Conservation (phyloP, 2,888 invertebrate genomes). For the Biston betularia region DNA sequence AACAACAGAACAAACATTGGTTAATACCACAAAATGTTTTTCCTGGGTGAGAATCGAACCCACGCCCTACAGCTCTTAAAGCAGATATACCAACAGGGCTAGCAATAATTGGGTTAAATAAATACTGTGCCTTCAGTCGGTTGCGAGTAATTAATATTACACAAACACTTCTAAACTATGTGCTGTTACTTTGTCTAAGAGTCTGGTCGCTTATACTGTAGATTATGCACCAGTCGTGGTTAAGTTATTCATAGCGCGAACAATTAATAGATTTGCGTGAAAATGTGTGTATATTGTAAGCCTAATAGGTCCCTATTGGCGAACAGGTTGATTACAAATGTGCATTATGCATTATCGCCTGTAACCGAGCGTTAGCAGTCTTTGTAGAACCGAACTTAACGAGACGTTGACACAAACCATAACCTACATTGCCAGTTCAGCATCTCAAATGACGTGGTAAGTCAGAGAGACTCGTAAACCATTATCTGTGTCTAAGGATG, state of each 20-base stretch:
- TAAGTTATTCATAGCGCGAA: slow-evolving; percentile 45
- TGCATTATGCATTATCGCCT: slow-evolving; percentile 12
- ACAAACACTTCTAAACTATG: background rate
- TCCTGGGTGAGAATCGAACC: no score
- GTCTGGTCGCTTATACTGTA: slow-evolving; percentile 44
- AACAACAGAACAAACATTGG: no score
- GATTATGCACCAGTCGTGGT: slow-evolving; percentile 38
- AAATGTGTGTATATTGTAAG: slow-evolving; percentile 42
- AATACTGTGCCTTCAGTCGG: no score
- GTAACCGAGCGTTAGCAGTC: slow-evolving; percentile 11
- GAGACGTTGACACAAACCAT: slow-evolving; percentile 31
- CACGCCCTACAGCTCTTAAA: no score
- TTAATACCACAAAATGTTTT: no score
- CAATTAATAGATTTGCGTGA: slow-evolving; percentile 52
- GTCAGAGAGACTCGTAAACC: background rate
- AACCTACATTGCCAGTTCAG: background rate
- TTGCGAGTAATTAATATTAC: background rate
- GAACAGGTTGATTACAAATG: slow-evolving; percentile 24
- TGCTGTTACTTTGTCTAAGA: slow-evolving; percentile 4
- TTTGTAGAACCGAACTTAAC: slow-evolving; percentile 15
- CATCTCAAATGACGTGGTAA: background rate
- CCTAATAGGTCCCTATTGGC: slow-evolving; percentile 25
- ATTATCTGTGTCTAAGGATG: background rate
- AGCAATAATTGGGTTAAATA: no score
- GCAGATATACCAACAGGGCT: no score